Evolutionary conservation across 2,888 invertebrate genomes (phyloP), one percentile per base, ranked within the genome.

Genomic region (Strigamia transsilvanica): DNA sequence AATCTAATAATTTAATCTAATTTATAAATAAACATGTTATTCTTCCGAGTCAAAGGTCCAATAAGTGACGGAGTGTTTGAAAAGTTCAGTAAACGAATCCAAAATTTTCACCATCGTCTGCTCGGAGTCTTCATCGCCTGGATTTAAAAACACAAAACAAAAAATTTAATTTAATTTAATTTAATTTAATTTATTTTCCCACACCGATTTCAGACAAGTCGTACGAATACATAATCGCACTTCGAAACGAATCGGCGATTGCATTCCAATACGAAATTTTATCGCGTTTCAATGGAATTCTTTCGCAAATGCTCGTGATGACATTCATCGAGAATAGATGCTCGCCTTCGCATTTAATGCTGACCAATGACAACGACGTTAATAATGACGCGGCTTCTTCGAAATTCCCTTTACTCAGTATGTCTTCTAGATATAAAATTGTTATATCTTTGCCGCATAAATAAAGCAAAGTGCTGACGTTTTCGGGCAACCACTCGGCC

Each of bases 41-140:
- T 73, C 73, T 32, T 73, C 73, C 12, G 15, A 7, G 12, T 32
- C 73, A 32, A 73, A 73, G 23, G 27, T 73, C 73, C 73, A 73
- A 27, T 32, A 73, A 15, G 7, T 73, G 12, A 27, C 9, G 32
- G 27, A 73, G 5, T 9, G n/a, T 32, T 73, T 73, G 27, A 73
- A 73, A 9, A 73, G 23, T 12, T 73, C 32, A 5, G 32, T 32
- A 15, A 73, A 73, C 2, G 27, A 73, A 6, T 73, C 10, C 5
- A 73, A 12, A 12, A 73, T 15, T n/a, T 27, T 73, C 7, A 73
- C 32, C 32, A 73, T 27, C 2, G 73, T 32, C 5, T 73, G 27
- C 27, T 12, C 27, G 13, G 27, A 10, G 12, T 73, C 15, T 12
- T 73, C 73, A 9, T 73, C 73, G 23, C n/a, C 32, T 73, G 10